These are phyloP conservation scores for Plagodis pulveraria DNA, from an alignment of 2,888 invertebrate species.

Conservation along the genomic window DNA sequence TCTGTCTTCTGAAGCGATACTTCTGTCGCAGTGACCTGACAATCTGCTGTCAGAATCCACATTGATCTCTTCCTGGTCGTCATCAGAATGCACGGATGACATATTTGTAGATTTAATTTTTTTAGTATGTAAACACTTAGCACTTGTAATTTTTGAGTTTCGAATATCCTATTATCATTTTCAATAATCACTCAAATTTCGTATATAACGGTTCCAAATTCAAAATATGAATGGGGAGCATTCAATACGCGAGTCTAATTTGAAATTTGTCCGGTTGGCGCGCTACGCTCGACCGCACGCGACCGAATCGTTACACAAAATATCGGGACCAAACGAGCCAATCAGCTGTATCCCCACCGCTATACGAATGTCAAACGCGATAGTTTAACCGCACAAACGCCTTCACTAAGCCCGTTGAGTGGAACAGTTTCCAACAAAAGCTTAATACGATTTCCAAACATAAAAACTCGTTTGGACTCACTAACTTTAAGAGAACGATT, in stretches of 20 bases:
- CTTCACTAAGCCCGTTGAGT: slow-evolving; percentile 83
- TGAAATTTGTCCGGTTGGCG: slow-evolving; percentile 58
- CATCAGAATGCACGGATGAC: slow-evolving; percentile 85
- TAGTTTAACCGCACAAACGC: slow-evolving; percentile 82
- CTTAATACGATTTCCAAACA: slow-evolving; percentile 85
- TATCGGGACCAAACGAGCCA: slow-evolving; percentile 71
- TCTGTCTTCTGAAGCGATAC: slow-evolving; percentile 82
- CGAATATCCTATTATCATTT: slow-evolving; percentile 42
- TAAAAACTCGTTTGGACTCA: slow-evolving; percentile 84
- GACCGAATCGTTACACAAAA: slow-evolving; percentile 72
- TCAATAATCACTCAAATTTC: slow-evolving; percentile 36
- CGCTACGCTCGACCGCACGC: slow-evolving; percentile 73
- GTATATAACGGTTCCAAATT: slow-evolving; percentile 34
- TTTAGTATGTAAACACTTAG: slow-evolving; percentile 22
- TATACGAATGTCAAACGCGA: slow-evolving; percentile 70
- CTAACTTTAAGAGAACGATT: slow-evolving; percentile 80
- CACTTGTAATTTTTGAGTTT: slow-evolving; percentile 16
- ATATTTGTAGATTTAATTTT: slow-evolving; percentile 52
- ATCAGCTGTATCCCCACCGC: slow-evolving; percentile 77
- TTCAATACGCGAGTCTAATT: slow-evolving; percentile 49
- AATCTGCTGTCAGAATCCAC: slow-evolving; percentile 87
- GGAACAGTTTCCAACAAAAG: slow-evolving; percentile 84
- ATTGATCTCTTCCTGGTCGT: slow-evolving; percentile 88
- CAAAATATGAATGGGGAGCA: slow-evolving; percentile 27
- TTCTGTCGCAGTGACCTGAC: slow-evolving; percentile 80